Evolutionary conservation across 2,888 invertebrate genomes (phyloP).

Genomic region (Celastrina argiolus): DNA sequence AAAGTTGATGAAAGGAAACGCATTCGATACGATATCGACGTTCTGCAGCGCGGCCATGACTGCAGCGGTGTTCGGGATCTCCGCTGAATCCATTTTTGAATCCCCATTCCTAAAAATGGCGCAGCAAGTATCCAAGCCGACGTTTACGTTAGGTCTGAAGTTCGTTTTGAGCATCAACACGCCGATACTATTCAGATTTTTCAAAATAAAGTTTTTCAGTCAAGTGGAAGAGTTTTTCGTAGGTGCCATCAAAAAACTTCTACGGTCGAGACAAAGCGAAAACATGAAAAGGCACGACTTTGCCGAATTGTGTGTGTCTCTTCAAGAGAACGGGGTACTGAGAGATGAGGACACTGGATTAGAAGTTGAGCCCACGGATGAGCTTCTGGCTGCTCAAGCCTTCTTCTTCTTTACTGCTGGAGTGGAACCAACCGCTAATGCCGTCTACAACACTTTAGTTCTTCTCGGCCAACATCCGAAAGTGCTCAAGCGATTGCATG

Average conservation of each 20-base stretch:
- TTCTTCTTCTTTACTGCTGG: slow-evolving; percentile 59
- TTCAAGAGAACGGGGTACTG: slow-evolving; percentile 42
- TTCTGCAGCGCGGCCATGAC: slow-evolving; percentile 50
- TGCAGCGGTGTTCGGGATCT: slow-evolving; percentile 58
- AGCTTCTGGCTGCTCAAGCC: slow-evolving; percentile 49
- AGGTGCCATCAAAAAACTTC: slow-evolving; percentile 33
- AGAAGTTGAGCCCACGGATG: slow-evolving; percentile 50
- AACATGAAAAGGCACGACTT: slow-evolving; percentile 36
- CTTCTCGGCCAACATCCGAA: background rate
- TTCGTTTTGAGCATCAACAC: slow-evolving; percentile 28
- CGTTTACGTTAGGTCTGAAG: background rate
- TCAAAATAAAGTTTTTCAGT: slow-evolving; percentile 26
- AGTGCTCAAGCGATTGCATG: background rate
- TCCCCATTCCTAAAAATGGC: slow-evolving; percentile 49
- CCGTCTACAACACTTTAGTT: slow-evolving; percentile 36
- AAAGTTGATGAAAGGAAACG: slow-evolving; percentile 32
- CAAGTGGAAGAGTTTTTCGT: slow-evolving; percentile 36
- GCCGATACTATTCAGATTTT: slow-evolving; percentile 31
- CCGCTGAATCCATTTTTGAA: slow-evolving; percentile 48
- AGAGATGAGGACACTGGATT: slow-evolving; percentile 43
- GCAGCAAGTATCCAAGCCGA: slow-evolving; percentile 33
- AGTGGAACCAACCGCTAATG: slow-evolving; percentile 52
- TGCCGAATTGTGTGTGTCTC: slow-evolving; percentile 34
- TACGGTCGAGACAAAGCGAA: slow-evolving; percentile 32
- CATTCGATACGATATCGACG: slow-evolving; percentile 38